A percentile compares a stretch with the other conserved stretches of the same genome.
Evolutionary conservation across 2,113 vertebrate genomes (phyloP).

Genomic region (Spea bombifrons): DNA sequence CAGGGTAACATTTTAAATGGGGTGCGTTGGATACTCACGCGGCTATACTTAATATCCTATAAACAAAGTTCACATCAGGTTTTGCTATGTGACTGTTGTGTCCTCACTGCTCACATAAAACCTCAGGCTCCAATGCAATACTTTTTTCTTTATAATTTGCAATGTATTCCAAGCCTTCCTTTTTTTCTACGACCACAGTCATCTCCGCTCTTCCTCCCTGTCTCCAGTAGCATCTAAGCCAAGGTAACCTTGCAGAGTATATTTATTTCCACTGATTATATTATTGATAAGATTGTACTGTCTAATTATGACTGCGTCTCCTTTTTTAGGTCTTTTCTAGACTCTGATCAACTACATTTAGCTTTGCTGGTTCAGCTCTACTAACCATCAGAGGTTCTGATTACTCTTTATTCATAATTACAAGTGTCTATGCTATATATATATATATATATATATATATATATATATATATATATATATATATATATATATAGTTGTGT

Average conservation of each 20-base stretch:
- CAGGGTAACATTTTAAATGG: too few relatives aligned
- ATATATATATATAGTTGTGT: too few relatives aligned
- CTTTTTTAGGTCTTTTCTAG: slow-evolving; percentile 27
- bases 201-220: background rate
- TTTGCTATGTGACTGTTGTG: too few relatives aligned
- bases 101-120: background rate
- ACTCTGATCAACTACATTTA: background rate
- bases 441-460: too few relatives aligned
- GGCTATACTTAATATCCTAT: too few relatives aligned
- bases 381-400: background rate
- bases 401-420: background rate
- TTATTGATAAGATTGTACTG: slow-evolving; percentile 31
- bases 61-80: too few relatives aligned
- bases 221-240: slow-evolving; percentile 18
- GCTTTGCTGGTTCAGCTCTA: slow-evolving; percentile 15
- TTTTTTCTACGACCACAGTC: background rate
- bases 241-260: slow-evolving; percentile 40
- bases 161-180: background rate
- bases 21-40: too few relatives aligned
- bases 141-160: background rate
- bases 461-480: too few relatives aligned
- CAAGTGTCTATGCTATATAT: too few relatives aligned
- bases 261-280: slow-evolving; percentile 37
- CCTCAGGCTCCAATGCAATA: background rate
- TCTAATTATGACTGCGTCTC: slow-evolving; percentile 35